Percentiles rank a stretch among this genome's conserved stretches.
Evolutionary conservation across 2,113 vertebrate species (phyloP).

Genomic region (Sakesphorus luctuosus): DNA sequence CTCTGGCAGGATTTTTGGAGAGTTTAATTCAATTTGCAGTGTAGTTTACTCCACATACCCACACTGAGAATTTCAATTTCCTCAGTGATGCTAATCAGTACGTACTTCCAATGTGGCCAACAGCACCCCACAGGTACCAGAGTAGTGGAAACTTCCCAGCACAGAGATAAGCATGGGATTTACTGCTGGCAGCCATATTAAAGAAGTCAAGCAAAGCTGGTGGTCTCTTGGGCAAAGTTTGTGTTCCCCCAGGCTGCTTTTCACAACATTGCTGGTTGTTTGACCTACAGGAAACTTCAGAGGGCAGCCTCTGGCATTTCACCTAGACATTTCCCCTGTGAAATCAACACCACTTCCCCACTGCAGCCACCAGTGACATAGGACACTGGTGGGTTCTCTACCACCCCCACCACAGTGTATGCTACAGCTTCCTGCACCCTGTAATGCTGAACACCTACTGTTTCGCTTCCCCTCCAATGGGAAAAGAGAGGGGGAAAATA

Average conservation of each 20-base stretch:
- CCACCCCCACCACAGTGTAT: rapidly evolving
- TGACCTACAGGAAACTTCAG: neutral
- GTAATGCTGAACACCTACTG: neutral
- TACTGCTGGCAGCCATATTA: neutral
- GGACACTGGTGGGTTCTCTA: neutral
- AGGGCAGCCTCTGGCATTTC: neutral
- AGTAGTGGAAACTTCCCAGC: neutral
- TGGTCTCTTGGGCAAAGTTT: neutral
- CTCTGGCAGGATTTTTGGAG: neutral
- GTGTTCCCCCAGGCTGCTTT: neutral
- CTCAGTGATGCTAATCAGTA: neutral
- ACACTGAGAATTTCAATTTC: conserved; percentile 22
- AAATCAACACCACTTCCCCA: neutral
- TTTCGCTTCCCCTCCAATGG: neutral
- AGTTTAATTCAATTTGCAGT: conserved; percentile 13
- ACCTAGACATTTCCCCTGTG: neutral
- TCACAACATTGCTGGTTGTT: neutral
- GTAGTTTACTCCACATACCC: neutral
- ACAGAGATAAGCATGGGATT: neutral
- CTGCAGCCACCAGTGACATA: rapidly evolving
- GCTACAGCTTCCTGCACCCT: neutral
- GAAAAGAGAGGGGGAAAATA: neutral
- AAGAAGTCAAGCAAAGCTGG: neutral
- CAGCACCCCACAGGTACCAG: neutral
- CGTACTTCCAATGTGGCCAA: neutral